Percentiles rank a stretch among this genome's conserved stretches.
Conservation (phyloP, 2,797 vertebrate genomes). For the Chelon labrosus region DNA sequence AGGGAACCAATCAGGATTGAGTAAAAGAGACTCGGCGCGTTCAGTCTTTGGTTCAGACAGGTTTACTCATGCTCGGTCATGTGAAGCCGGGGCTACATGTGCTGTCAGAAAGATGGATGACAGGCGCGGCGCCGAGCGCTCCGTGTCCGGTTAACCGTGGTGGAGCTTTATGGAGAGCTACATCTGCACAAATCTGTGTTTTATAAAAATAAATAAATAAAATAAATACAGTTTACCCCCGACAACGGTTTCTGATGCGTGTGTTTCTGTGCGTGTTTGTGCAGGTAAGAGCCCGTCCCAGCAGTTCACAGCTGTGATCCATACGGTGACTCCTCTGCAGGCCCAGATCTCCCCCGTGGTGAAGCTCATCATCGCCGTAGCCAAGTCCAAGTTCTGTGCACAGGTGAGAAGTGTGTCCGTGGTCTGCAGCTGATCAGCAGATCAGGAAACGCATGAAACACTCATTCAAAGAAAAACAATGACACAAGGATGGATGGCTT, state of each 20-base stretch:
- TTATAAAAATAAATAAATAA: constrained; percentile 4
- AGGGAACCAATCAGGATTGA: constrained; percentile 31
- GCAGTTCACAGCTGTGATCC: constrained; percentile 87
- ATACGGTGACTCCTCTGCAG: constrained; percentile 83
- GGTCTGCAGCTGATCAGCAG: neutral
- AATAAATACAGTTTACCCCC: constrained; percentile 28
- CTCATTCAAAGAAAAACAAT: neutral
- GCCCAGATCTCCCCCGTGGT: constrained; percentile 84
- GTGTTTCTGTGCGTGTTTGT: constrained; percentile 39
- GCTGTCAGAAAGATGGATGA: constrained; percentile 71
- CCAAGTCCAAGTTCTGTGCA: constrained; percentile 88
- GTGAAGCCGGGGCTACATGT: constrained; percentile 32
- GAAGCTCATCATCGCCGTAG: constrained; percentile 87
- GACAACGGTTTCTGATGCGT: constrained; percentile 30
- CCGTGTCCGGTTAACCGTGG: constrained; percentile 54
- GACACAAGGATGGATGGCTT: neutral
- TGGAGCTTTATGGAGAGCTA: constrained; percentile 46
- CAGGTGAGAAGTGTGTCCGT: constrained; percentile 74
- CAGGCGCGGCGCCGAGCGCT: constrained; percentile 25
- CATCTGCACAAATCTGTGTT: constrained; percentile 45
- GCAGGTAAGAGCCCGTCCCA: constrained; percentile 83
- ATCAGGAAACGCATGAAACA: neutral
- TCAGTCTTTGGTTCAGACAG: constrained; percentile 40
- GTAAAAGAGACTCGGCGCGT: constrained; percentile 31
- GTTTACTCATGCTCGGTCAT: constrained; percentile 60